A percentile compares a stretch with the other conserved stretches of the same genome.
Conservation (phyloP, 2,113 vertebrate genomes). For the Ictidomys tridecemlineatus region DNA sequence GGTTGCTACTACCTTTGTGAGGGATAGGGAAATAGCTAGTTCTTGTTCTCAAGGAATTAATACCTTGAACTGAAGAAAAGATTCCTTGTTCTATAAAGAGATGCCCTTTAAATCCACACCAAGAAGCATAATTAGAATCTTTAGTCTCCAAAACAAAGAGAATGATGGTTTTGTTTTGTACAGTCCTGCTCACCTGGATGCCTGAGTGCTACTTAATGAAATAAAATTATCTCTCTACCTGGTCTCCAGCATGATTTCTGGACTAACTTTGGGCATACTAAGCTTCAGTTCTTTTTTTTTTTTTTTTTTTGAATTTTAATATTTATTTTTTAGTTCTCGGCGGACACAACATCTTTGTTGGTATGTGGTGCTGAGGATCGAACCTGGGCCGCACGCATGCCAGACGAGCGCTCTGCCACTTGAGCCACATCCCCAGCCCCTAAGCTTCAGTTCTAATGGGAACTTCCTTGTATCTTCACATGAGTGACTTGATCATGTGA, state of each 20-base stretch:
- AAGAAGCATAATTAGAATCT: not conserved
- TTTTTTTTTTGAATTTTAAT: too few relatives aligned
- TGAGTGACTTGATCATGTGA: fast-evolving
- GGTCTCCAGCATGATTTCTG: not conserved
- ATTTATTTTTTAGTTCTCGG: too few relatives aligned
- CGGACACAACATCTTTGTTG: too few relatives aligned
- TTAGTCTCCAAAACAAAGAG: not conserved
- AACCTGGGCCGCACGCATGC: too few relatives aligned
- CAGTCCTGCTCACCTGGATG: not conserved
- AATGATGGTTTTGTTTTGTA: not conserved
- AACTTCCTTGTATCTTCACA: not conserved
- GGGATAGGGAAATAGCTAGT: not conserved
- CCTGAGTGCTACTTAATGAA: not conserved
- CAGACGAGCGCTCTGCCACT: too few relatives aligned
- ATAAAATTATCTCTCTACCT: not conserved
- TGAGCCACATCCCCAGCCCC: too few relatives aligned
- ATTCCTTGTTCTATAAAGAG: not conserved
- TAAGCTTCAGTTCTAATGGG: not conserved
- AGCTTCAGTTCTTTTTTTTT: not conserved
- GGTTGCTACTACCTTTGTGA: not conserved
- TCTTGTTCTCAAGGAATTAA: not conserved
- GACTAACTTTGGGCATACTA: too few relatives aligned
- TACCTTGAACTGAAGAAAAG: not conserved
- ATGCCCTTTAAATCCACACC: not conserved
- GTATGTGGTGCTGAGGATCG: too few relatives aligned